Conservation (phyloP, 2,113 vertebrate genomes). For the Erythrolamprus reginae region DNA sequence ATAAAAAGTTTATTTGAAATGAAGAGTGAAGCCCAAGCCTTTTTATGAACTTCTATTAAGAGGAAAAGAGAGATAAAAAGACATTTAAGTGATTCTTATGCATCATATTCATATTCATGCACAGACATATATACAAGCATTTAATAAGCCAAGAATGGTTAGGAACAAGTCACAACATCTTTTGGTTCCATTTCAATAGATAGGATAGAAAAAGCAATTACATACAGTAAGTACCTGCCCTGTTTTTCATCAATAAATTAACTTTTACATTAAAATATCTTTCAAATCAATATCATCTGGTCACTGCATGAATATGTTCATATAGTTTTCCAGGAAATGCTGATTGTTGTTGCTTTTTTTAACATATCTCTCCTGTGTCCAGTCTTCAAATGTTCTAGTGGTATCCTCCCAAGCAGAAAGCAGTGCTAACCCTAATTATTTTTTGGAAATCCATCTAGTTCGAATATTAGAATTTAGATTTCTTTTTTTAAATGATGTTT, state of each 20-base stretch:
- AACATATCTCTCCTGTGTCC: background rate
- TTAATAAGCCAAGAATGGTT: background rate
- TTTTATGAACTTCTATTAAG: background rate
- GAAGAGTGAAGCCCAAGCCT: background rate
- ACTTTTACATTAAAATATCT: background rate
- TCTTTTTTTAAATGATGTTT: background rate
- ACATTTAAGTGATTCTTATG: slow-evolving; percentile 5
- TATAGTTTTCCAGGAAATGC: background rate
- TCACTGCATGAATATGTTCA: background rate
- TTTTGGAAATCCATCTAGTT: background rate
- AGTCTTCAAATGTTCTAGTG: background rate
- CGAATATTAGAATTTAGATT: background rate
- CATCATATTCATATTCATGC: background rate
- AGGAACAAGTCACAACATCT: background rate
- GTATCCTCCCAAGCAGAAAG: background rate
- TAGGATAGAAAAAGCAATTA: background rate
- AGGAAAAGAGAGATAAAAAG: background rate
- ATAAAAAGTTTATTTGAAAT: background rate
- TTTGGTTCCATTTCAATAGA: background rate
- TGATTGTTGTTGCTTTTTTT: background rate
- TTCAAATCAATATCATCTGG: background rate
- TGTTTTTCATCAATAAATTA: background rate
- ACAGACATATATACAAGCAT: background rate
- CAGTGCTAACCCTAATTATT: background rate
- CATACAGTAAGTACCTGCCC: background rate